Base-by-base conservation (phyloP, 2,888 invertebrate genomes). In the Spicauda simplicius region DNA sequence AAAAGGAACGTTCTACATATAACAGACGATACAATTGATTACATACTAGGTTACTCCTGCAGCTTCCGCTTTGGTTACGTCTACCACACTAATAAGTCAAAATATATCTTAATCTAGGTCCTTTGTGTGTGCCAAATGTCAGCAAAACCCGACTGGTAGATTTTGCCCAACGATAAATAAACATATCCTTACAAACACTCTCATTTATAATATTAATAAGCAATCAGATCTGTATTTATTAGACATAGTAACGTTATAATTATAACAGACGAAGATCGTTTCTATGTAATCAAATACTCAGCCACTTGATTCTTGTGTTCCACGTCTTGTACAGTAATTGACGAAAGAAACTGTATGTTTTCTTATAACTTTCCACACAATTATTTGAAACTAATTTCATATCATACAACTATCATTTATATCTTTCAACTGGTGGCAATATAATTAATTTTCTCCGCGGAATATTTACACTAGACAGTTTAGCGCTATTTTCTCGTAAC, bases 351-450 rank as follows among this genome's bases (percentile, higher is more conserved):
- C 5, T 25, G 25, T 25, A 20, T 53, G 12, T 19, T 53, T 19
- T 53, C 12, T 12, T 4, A 25, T 48, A 50, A 30, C 30, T 30
- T 60, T 16, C 30, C 48, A 33, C n/a, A 16, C 50, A 2, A 52
- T 48, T 59, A 59, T 25, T 48, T 45, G 45, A 20, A 58, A 45
- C 25, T 58, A 10, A 18, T 59, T 50, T 60, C 50, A 60, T 16
- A 50, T 50, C 50, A 19, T 30, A 52, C 30, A 19, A 45, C 58
- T 48, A 50, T 25, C 25, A 60, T 60, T 50, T 50, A 60, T 60
- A 50, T 30, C 50, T 50, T 59, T 60, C 60, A 60, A 33, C 33
- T 52, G n/a, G 25, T 11, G 48, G 16, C 60, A 60, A 52, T 52
- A n/a, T 52, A 60, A 60, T 52, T 60, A 30, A 52, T 60, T 60